Evolutionary conservation across 2,888 invertebrate genomes (phyloP), one percentile per base, ranked within the genome.

Genomic region (Punctoribates punctum): DNA sequence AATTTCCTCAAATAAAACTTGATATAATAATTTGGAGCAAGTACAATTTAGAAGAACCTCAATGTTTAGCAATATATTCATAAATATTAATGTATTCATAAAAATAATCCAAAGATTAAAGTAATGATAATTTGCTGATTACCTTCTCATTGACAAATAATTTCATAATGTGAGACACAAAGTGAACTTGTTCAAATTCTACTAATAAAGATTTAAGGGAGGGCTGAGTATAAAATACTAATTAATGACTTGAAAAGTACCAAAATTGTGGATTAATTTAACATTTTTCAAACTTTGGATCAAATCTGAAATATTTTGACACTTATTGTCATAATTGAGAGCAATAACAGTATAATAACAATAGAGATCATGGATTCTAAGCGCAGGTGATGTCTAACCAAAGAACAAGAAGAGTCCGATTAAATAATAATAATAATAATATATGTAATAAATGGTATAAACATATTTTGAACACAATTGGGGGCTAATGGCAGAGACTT

Each of bases 301-400:
- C n/a, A 34, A 15, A 27, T 65, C 20, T 65, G 9, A 65, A 65
- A 29, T 11, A 17, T 34, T 34, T 34, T 38, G 34, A 65, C 34
- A 65, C 15, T 38, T 65, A 8, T 34, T 34, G 34, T 29, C 34
- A 65, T 27, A 34, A 27, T 65, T n/a, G 34, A 34, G 34, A 34
- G 65, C 34, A 65, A 65, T 65, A 65, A 65, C 65, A 65, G 65
- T 65, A 65, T 34, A 65, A 65, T 65, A 65, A 34, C 38, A 65
- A 65, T 65, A 34, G 65, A n/a, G 29, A 34, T 65, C 34, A 34
- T 65, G 27, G 34, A 65, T 13, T 29, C n/a, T 29, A 3, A 65
- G 34, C 15, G 65, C 65, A 65, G 65, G 65, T 65, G 65, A 65
- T 34, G 13, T 65, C 17, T 11, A 15, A 34, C 9, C 34, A 60